These are phyloP conservation scores for Xenops minutus DNA, from an alignment of 2,797 vertebrate genomes.

Conservation along the genomic window DNA sequence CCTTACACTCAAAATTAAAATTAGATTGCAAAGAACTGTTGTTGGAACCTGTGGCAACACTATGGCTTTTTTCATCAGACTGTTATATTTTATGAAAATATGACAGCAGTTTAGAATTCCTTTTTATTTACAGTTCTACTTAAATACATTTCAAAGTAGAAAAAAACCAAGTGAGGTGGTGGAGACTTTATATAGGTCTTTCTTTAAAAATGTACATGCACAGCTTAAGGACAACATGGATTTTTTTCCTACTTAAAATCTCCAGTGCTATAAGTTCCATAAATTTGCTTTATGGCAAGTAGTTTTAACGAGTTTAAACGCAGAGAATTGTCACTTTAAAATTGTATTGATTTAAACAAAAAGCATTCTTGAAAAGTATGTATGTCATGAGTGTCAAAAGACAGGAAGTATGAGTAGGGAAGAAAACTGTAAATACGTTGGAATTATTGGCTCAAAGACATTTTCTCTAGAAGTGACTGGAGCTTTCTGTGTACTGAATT, in stretches of 20 bases:
- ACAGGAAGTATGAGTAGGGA: not conserved
- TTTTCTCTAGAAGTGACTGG: not conserved
- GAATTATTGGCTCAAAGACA: not conserved
- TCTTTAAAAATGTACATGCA: not conserved
- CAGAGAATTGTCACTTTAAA: not conserved
- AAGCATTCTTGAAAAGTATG: not conserved
- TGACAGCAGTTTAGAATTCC: not conserved
- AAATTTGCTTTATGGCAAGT: not conserved
- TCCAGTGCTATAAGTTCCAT: not conserved
- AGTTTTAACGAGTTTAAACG: not conserved
- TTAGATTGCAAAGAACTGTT: not conserved
- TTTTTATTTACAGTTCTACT: not conserved
- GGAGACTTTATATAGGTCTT: not conserved
- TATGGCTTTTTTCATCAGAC: not conserved
- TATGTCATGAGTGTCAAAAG: not conserved
- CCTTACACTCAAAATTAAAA: not conserved
- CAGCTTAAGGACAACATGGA: not conserved
- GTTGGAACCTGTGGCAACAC: not conserved
- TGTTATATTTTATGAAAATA: not conserved
- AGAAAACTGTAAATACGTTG: not conserved
- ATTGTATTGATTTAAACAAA: not conserved
- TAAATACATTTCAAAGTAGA: not conserved
- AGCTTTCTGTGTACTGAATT: not conserved
- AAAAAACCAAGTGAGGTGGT: not conserved
- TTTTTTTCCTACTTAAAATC: not conserved